phyloP scores from a whole-genome alignment of 2,888 invertebrate species.

The Cerastis rubricosa region DNA sequence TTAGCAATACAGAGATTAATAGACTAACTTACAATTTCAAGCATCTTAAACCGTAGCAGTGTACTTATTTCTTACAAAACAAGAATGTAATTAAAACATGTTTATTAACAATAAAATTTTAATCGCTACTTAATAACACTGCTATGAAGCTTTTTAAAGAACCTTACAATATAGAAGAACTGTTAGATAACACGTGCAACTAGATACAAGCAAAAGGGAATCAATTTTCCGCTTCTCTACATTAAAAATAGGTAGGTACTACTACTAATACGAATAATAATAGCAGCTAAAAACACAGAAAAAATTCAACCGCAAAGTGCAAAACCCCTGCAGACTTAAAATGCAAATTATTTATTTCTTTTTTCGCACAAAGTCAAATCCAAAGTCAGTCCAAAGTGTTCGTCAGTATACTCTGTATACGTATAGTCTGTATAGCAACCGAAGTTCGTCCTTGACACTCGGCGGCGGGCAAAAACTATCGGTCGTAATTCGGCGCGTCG shows the following conservation, averaged over 20 bases:
- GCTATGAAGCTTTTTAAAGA: conserved; percentile 21
- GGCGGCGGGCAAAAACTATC: conserved; percentile 87
- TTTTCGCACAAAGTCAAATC: conserved; percentile 66
- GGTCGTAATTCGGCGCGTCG: conserved; percentile 84
- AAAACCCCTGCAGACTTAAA: conserved; percentile 58
- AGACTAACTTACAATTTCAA: conserved; percentile 15
- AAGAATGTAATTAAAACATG: conserved; percentile 32
- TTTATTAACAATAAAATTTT: conserved; percentile 33
- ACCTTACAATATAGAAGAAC: conserved; percentile 4
- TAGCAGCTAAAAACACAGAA: conserved; percentile 13
- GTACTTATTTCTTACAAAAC: conserved; percentile 28
- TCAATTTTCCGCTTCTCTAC: conserved; percentile 8
- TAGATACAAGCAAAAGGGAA: conserved; percentile 19
- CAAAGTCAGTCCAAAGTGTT: conserved; percentile 63
- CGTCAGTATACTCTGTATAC: conserved; percentile 56
- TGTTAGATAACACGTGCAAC: not conserved
- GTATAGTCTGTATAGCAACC: conserved; percentile 75
- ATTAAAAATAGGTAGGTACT: conserved; percentile 7
- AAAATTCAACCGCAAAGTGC: conserved; percentile 44
- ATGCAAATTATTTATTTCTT: conserved; percentile 63
- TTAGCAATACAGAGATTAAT: conserved; percentile 16
- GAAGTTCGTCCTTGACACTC: conserved; percentile 88
- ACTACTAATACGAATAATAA: conserved; percentile 1
- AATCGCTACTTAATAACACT: conserved; percentile 24
- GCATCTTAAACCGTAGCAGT: conserved; percentile 4